Conservation (phyloP, 2,888 invertebrate species). For the Drosophila fulvimacula region DNA sequence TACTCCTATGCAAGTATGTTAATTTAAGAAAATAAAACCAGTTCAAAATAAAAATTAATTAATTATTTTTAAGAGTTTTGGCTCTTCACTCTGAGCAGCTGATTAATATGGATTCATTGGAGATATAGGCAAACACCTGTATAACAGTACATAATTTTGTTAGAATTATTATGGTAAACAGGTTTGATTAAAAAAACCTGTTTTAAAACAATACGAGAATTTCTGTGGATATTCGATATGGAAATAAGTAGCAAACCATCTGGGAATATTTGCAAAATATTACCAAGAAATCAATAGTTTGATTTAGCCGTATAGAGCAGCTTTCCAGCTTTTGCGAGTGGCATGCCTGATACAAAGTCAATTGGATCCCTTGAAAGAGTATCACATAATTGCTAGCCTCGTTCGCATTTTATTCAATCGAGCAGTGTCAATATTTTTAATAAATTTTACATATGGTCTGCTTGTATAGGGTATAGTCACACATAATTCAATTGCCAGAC, state of each 20-base stretch:
- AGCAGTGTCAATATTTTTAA: slow-evolving; percentile 20
- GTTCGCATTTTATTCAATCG: slow-evolving; percentile 18
- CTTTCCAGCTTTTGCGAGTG: background rate
- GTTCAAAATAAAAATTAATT: background rate
- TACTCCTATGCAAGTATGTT: background rate
- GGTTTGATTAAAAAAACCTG: background rate
- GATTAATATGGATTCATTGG: background rate
- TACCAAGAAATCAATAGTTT: background rate
- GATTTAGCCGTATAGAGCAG: background rate
- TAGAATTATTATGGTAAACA: background rate
- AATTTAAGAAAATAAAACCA: background rate
- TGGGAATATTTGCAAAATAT: background rate
- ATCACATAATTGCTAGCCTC: slow-evolving; percentile 23
- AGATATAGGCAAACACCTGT: background rate
- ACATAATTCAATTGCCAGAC: slow-evolving; percentile 46
- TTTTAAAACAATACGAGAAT: background rate
- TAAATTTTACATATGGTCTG: slow-evolving; percentile 20
- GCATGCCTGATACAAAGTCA: background rate
- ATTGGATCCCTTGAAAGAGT: background rate
- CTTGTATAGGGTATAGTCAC: slow-evolving; percentile 5
- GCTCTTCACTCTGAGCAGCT: background rate
- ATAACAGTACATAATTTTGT: background rate
- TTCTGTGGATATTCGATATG: background rate
- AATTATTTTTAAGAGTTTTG: background rate
- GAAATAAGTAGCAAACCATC: background rate